phyloP scores from a whole-genome alignment of 1,140 invertebrate species.

The Capitella teleta region DNA sequence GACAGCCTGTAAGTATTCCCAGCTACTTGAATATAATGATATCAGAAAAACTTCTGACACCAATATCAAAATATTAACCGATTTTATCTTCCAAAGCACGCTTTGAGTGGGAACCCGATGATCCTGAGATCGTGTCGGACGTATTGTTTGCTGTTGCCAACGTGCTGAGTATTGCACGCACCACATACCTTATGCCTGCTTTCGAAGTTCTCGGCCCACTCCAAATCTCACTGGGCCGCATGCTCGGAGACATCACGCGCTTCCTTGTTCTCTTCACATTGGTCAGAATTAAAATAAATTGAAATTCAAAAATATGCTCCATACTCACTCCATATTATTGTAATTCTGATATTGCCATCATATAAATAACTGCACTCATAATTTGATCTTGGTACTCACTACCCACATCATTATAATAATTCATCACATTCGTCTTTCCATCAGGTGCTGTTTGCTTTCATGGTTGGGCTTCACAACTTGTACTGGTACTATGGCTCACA shows the following conservation, averaged over 20 bases:
- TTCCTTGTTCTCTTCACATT: conserved; percentile 40
- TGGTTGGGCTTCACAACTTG: conserved; percentile 84
- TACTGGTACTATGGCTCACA: conserved; percentile 84
- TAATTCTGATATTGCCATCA: too few species aligned
- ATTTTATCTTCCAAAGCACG: conserved; percentile 23
- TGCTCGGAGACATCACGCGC: conserved; percentile 42
- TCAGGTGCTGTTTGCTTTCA: conserved; percentile 91
- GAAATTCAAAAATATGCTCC: too few species aligned
- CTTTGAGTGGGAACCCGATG: conserved; percentile 37
- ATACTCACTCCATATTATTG: too few species aligned
- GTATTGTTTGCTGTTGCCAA: conserved; percentile 41
- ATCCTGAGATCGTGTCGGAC: conserved; percentile 42
- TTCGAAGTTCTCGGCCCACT: conserved; percentile 42
- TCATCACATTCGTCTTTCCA: conserved; percentile 52
- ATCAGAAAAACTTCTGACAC: too few species aligned
- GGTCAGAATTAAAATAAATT: too few species aligned
- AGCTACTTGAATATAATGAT: too few species aligned
- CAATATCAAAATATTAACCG: too few species aligned
- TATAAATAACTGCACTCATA: too few species aligned
- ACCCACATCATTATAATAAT: too few species aligned
- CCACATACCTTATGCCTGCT: conserved; percentile 42
- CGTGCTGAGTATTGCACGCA: conserved; percentile 40
- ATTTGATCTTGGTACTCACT: too few species aligned
- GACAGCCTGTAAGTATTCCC: conserved; percentile 41
- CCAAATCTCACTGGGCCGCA: conserved; percentile 41